phyloP scores from a whole-genome alignment of 1,140 invertebrate species.

The Trinorchestia longiramus region DNA sequence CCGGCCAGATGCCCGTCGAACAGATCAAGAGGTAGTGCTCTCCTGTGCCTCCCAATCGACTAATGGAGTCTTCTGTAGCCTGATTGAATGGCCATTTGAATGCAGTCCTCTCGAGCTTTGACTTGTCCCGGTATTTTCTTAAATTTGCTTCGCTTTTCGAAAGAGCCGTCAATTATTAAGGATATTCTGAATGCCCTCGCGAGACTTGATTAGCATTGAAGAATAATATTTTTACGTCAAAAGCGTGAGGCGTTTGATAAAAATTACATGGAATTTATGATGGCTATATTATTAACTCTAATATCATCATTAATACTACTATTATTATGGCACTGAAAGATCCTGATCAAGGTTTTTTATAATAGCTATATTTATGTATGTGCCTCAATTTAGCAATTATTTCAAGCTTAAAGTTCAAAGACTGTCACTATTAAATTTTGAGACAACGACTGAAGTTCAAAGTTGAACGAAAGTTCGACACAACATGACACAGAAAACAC shows the following conservation, averaged over 20 bases:
- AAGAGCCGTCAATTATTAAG: not conserved
- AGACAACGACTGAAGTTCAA: not conserved
- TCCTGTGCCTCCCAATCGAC: slow-evolving; percentile 12
- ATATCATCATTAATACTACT: not conserved
- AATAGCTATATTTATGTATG: too few relatives aligned
- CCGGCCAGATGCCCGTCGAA: not conserved
- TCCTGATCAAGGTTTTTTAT: not conserved
- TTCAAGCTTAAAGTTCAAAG: too few relatives aligned
- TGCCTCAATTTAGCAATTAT: too few relatives aligned
- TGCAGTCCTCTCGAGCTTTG: slow-evolving; percentile 19
- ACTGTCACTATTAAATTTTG: not conserved
- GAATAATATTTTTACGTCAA: not conserved
- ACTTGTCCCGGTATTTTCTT: not conserved
- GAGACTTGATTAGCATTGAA: not conserved
- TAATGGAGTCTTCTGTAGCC: slow-evolving; percentile 33
- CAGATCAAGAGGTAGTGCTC: not conserved
- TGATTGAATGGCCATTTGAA: slow-evolving; percentile 31
- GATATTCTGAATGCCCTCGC: not conserved
- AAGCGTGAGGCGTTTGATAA: not conserved
- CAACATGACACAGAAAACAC: not conserved
- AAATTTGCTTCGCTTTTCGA: not conserved
- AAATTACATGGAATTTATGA: not conserved
- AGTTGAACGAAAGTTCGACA: too few relatives aligned
- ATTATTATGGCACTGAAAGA: not conserved
- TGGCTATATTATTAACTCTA: not conserved